A percentile compares a stretch with the other conserved stretches of the same genome.
Evolutionary conservation across 2,797 vertebrate species (phyloP).

Genomic region (Hydrophis major): DNA sequence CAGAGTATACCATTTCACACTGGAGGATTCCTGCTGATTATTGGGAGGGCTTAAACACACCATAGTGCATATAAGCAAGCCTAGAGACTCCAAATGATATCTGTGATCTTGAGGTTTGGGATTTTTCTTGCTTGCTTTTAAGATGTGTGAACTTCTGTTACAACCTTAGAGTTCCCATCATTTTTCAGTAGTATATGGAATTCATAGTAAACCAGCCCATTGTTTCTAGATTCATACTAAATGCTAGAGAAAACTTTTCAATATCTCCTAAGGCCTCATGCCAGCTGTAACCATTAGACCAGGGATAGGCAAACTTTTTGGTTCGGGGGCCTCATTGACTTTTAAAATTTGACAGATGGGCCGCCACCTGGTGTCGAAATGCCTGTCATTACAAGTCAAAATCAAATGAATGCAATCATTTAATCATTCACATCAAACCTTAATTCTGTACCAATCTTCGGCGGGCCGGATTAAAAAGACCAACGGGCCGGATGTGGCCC

Average conservation of each 20-base stretch:
- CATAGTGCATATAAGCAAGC: background rate
- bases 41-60: background rate
- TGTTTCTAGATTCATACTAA: background rate
- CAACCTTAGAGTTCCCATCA: background rate
- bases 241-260: background rate
- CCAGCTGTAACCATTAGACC: background rate
- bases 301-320: too few species aligned
- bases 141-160: background rate
- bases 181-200: background rate
- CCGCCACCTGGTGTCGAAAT: too few species aligned
- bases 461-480: too few species aligned
- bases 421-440: too few species aligned
- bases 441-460: too few species aligned
- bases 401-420: too few species aligned
- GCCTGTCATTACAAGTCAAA: too few species aligned
- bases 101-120: background rate
- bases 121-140: background rate
- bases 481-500: too few species aligned
- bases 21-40: background rate
- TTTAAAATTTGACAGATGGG: too few species aligned
- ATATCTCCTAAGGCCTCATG: background rate
- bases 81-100: background rate
- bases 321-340: too few species aligned
- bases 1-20: background rate
- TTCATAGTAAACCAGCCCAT: background rate